Base-by-base conservation (phyloP, 2,797 vertebrate genomes). In the Tiaroga cobitis region DNA sequence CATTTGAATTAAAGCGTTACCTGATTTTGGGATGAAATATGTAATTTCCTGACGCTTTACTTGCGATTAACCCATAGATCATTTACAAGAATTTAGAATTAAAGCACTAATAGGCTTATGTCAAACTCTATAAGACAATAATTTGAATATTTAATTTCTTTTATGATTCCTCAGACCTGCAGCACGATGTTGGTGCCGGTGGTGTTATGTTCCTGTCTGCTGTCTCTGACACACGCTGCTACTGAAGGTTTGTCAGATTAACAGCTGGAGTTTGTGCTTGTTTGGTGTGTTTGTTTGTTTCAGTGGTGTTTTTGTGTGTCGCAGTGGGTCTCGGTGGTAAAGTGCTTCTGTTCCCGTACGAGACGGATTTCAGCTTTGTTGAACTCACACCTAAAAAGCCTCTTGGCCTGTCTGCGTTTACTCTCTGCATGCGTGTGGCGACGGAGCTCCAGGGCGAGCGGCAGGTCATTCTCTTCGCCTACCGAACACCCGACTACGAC, bases 401-500 rank as follows among this genome's bases (percentile, higher is more conserved):
- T 24, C 91, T 96, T 92, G 91, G 73, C 3, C 90, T 95, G 34
- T 88, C 26, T 32, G 95, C 94, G 80, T 95, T 96, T 90, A 95
- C 96, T 0, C 92, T 96, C 19, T 96, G 96, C 89, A 91, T 96
- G 94, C 93, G 94, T 0, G 90, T 96, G 59, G 94, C 94, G 89
- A 95, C 94, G 0, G 95, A 95, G 89, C 92, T 95, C 73, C 91
- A 93, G 0, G 94, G 93, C 4, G 94, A 95, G 9, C 92, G 94
- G 0, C 93, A 95, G 92, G 89, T 95, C 89, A 96, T 96, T 90
- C 92, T 96, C 86, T 96, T 96, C 32, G 95, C 95, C 82, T 96
- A 96, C 90, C 94, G 94, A 84, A 95, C 95, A 0, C 74, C 93
- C 0, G 93, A 95, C 92, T 95, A 94, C 0, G 95, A 96, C 13